Base-by-base conservation (phyloP, 2,797 vertebrate species). In the Pyrocephalus nanus region DNA sequence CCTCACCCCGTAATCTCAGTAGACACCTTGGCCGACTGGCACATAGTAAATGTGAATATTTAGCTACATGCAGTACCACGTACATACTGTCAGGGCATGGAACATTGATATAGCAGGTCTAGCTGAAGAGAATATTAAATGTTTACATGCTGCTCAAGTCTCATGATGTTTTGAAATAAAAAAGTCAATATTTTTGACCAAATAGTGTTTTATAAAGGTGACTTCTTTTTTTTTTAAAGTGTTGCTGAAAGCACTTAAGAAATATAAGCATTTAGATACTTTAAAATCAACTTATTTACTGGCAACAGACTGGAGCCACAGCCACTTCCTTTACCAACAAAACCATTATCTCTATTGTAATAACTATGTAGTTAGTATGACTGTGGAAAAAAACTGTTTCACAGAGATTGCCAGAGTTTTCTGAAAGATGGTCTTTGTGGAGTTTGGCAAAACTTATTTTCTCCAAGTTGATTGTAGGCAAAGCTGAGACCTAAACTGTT, bases 261-360 rank as follows among this genome's bases (percentile, higher is more conserved):
- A 62, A 57, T 57, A 64, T 4, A 92, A 76, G 66, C 5, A 8
- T 19, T 70, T 34, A 69, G 30, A 61, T 25, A 38, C 34, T 64
- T 87, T 45, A 45, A 89, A 94, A 87, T 45, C 13, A 47, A 32
- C 10, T 74, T 86, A 86, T 17, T 88, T 94, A 64, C 69, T 77
- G 67, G 43, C 32, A 87, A 30, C 47, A 82, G 50, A 70, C 21
- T 61, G 48, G 61, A 91, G 45, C 32, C 86, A 86, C 61, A 88
- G 48, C 54, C 72, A 92, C 72, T 92, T 95, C 95, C 87, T 93
- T 87, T 80, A 79, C 57, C 65, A 80, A 65, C 15, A 76, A 90
- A 88, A 42, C 25, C 55, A 34, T 48, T 43, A 53, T 50, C 55
- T 43, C 64, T 77, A 51, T 4, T 45, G 21, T 55, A 64, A 21